Evolutionary conservation across 2,797 vertebrate genomes (phyloP).

Genomic region (Pseudochirops corinnae): DNA sequence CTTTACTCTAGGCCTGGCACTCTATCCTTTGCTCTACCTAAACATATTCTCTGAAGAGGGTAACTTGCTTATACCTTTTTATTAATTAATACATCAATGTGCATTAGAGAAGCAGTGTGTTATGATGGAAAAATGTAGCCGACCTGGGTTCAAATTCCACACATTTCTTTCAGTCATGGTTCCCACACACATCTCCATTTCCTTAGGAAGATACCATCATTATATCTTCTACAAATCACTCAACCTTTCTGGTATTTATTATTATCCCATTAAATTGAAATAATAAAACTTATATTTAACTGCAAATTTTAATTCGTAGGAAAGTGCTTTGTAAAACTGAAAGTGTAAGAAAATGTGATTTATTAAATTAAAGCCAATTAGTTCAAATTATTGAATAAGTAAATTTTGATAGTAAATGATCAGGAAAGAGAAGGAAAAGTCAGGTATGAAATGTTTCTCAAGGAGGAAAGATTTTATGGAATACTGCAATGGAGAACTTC

Average conservation of each 20-base stretch:
- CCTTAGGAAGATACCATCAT: neutral
- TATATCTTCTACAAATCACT: neutral
- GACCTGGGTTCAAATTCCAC: neutral
- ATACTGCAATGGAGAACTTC: neutral
- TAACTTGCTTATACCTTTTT: slow-evolving; percentile 19
- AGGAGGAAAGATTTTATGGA: neutral
- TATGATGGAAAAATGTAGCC: neutral
- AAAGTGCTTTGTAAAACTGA: neutral
- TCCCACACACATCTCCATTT: neutral
- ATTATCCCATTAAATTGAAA: neutral
- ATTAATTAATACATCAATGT: neutral
- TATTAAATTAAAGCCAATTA: slow-evolving; percentile 1
- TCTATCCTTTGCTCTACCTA: neutral
- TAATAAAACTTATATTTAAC: neutral
- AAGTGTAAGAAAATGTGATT: neutral
- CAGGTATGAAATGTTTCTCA: neutral
- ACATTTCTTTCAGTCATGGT: neutral
- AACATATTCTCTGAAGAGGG: slow-evolving; percentile 25
- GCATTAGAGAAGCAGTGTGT: neutral
- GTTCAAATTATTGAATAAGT: neutral
- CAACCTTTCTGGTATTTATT: neutral
- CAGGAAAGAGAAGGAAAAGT: neutral
- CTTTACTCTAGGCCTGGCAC: neutral
- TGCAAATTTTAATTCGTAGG: neutral
- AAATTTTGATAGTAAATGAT: neutral